Evolutionary conservation across 2,888 invertebrate species (phyloP), one percentile per base, ranked within the genome.

Genomic region (Polymixis lichenea): DNA sequence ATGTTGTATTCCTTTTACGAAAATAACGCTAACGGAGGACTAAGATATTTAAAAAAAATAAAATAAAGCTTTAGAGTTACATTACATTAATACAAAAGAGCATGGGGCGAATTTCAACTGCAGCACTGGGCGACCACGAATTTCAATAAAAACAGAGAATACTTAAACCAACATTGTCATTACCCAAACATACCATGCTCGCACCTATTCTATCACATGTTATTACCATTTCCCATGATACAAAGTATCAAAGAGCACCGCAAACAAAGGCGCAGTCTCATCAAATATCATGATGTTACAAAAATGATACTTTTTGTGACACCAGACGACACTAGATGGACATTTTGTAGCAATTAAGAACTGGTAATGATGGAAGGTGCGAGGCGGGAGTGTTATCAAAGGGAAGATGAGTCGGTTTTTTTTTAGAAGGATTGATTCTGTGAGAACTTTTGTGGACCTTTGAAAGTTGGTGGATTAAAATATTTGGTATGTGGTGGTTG

Each of bases 291-390:
- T 93, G 92, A 93, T 91, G 75, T 68, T 77, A 85, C 91, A 91
- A 78, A 91, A 92, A 86, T 83, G 22, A 75, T 80, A 87, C 89
- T 92, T 91, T 92, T 92, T 92, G 91, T 92, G 90, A 92, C 92
- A 91, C 81, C 84, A 85, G 88, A 91, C 88, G 92, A 92, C 92
- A 92, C 87, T 89, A 78, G 87, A 89, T 89, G 88, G 90, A 87
- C 86, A 88, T 87, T 89, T 87, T 86, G 85, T 86, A 85, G 89
- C 89, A 90, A 90, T 91, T 90, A 91, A 86, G 81, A 80, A 73
- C 70, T 76, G 70, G 78, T 89, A 89, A 89, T 89, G 88, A 89
- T 72, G 85, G 76, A 43, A 75, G 86, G 79, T 82, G 86, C 78
- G 82, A 79, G 71, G 77, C 86, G 78, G 77, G 80, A 72, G 13